Percentiles rank a stretch among this genome's conserved stretches.
phyloP scores from a whole-genome alignment of 2,888 invertebrate species.

The Drepanosiphum platanoidis region DNA sequence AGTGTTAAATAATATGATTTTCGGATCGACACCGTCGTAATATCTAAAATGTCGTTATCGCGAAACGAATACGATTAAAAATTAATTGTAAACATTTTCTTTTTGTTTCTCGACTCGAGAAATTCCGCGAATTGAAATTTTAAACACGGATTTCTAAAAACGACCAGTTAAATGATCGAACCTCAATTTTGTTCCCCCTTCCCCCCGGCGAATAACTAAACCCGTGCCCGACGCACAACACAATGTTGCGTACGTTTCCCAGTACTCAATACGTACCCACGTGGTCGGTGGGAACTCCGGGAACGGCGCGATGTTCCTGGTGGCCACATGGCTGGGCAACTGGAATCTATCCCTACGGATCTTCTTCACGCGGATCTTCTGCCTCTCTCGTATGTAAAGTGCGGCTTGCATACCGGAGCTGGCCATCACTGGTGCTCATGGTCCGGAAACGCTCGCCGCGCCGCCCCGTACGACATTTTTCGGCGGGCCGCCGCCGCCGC shows the following conservation, averaged over 20 bases:
- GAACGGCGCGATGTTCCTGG: constrained; percentile 86
- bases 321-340: constrained; percentile 87
- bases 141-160: too few relatives aligned
- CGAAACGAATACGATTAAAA: too few relatives aligned
- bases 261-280: constrained; percentile 69
- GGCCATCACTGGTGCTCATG: constrained; percentile 67
- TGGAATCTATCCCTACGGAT: constrained; percentile 69
- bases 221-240: too few relatives aligned
- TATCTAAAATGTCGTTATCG: too few relatives aligned
- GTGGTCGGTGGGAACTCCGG: constrained; percentile 86
- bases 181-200: too few relatives aligned
- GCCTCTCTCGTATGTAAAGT: constrained; percentile 90
- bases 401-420: constrained; percentile 89
- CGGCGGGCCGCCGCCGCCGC: neutral
- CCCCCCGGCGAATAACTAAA: too few relatives aligned
- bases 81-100: too few relatives aligned
- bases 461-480: constrained; percentile 9
- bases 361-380: constrained; percentile 85
- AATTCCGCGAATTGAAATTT: too few relatives aligned
- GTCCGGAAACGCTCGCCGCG: constrained; percentile 45
- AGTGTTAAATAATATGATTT: too few relatives aligned
- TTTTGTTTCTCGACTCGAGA: too few relatives aligned
- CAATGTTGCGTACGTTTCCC: neutral
- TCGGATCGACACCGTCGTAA: too few relatives aligned
- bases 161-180: too few relatives aligned